Evolutionary conservation across 53 echinoderm and acorn worm genomes (phyloP).

Genomic region (Crossaster papposus): DNA sequence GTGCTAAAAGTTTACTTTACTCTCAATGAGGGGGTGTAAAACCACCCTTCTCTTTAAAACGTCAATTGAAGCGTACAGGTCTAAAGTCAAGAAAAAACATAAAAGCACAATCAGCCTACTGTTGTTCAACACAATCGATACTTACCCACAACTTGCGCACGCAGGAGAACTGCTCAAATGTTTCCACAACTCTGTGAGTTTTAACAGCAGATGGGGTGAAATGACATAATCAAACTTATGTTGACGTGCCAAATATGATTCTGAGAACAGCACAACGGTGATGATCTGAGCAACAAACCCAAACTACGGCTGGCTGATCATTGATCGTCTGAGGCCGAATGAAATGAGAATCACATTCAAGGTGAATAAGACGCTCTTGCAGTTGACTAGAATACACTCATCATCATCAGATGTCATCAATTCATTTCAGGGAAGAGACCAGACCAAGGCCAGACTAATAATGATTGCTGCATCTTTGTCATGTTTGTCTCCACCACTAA

Average conservation of each 20-base stretch:
- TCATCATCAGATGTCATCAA: slow-evolving; percentile 3
- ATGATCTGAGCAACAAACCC: background rate
- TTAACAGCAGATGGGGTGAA: background rate
- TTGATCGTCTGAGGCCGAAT: background rate
- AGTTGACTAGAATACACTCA: background rate
- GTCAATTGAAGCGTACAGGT: background rate
- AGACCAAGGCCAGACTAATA: background rate
- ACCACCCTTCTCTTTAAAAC: background rate
- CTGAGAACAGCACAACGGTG: background rate
- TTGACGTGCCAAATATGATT: background rate
- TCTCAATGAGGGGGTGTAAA: too few species aligned
- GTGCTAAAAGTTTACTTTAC: too few species aligned
- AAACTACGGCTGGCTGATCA: background rate
- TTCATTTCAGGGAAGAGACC: background rate
- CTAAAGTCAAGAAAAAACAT: background rate
- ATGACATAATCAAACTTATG: background rate
- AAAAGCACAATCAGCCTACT: background rate
- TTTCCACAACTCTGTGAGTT: background rate
- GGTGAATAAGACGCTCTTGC: background rate
- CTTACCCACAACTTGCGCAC: background rate
- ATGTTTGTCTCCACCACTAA: background rate
- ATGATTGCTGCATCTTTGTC: background rate
- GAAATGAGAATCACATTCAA: slow-evolving; percentile 5
- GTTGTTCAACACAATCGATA: background rate
- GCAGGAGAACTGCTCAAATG: background rate